phyloP scores from a whole-genome alignment of 2,797 vertebrate genomes.

The Philypnodon macrostomus region DNA sequence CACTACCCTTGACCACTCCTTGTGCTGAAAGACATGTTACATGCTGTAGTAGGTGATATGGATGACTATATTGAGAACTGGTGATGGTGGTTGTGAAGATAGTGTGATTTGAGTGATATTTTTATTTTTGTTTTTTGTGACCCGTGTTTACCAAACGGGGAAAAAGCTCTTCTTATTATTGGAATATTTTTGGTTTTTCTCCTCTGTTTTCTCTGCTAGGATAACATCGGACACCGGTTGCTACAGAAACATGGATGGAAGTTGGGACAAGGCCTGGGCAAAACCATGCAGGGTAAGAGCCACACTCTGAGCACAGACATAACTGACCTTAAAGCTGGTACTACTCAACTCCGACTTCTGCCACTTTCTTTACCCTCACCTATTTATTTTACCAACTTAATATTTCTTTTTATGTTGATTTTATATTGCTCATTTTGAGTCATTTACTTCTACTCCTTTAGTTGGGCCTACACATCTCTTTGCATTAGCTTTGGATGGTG shows the following conservation, averaged over 20 bases:
- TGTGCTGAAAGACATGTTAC: conserved; percentile 74
- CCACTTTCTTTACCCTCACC: conserved; percentile 40
- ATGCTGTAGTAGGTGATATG: conserved; percentile 73
- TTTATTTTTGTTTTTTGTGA: conserved; percentile 53
- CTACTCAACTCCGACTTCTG: conserved; percentile 37
- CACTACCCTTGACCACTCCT: conserved; percentile 50
- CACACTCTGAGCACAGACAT: conserved; percentile 19
- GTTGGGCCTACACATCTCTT: conserved; percentile 11
- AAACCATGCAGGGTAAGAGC: conserved; percentile 96
- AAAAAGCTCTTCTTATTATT: conserved; percentile 98
- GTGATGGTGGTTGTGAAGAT: conserved; percentile 72
- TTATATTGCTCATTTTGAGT: conserved; percentile 27
- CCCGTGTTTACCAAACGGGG: conserved; percentile 66
- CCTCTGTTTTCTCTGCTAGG: conserved; percentile 93
- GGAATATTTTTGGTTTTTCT: conserved; percentile 99
- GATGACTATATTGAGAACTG: conserved; percentile 59
- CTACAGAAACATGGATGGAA: conserved; percentile 99
- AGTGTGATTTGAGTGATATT: conserved; percentile 69
- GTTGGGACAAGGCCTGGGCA: conserved; percentile 98
- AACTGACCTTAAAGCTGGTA: conserved; percentile 35
- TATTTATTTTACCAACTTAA: conserved; percentile 19
- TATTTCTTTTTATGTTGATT: conserved; percentile 43
- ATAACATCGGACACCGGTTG: conserved; percentile 99
- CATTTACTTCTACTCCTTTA: conserved; percentile 20
- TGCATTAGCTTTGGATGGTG: background rate